Evolutionary conservation across 2,797 vertebrate genomes (phyloP).

Genomic region (Pseudomugil gertrudae): DNA sequence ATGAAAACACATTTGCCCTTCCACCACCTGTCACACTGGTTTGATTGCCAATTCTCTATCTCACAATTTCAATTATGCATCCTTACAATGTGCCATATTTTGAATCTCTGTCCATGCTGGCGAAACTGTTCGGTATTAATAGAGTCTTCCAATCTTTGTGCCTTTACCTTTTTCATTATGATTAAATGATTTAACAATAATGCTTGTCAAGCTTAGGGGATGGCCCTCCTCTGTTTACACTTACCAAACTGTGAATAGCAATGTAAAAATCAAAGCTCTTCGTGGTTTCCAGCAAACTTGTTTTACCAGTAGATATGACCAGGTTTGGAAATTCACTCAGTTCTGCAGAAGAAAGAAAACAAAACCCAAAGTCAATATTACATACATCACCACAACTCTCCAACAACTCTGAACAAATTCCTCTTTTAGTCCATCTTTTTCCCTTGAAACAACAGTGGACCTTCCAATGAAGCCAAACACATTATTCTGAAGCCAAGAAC

Average conservation of each 20-base stretch:
- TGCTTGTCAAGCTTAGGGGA: conserved; percentile 10
- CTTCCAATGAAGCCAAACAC: conserved; percentile 18
- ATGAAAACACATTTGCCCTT: conserved; percentile 58
- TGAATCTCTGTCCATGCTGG: conserved; percentile 22
- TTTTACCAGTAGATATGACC: conserved; percentile 38
- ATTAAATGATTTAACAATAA: conserved; percentile 13
- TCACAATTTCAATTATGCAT: conserved; percentile 53
- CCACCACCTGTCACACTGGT: conserved; percentile 39
- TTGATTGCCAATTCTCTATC: conserved; percentile 55
- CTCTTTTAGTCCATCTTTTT: conserved; percentile 22
- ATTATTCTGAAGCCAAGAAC: conserved; percentile 30
- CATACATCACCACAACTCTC: conserved; percentile 38
- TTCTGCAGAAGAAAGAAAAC: conserved; percentile 22
- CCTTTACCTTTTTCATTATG: conserved; percentile 14
- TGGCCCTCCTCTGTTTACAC: conserved; percentile 11
- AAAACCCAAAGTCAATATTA: conserved; percentile 42
- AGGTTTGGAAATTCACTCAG: conserved; percentile 38
- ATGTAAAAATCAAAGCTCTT: conserved; percentile 52
- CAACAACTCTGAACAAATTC: conserved; percentile 50
- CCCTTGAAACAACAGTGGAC: conserved; percentile 22
- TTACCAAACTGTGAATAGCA: conserved; percentile 41
- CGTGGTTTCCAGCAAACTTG: conserved; percentile 26
- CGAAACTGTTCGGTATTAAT: conserved; percentile 35
- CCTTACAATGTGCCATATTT: conserved; percentile 44
- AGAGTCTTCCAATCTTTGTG: conserved; percentile 10